These are phyloP conservation scores for Pachypsylla venusta DNA, from an alignment of 1,140 invertebrate genomes.

Conservation along the genomic window DNA sequence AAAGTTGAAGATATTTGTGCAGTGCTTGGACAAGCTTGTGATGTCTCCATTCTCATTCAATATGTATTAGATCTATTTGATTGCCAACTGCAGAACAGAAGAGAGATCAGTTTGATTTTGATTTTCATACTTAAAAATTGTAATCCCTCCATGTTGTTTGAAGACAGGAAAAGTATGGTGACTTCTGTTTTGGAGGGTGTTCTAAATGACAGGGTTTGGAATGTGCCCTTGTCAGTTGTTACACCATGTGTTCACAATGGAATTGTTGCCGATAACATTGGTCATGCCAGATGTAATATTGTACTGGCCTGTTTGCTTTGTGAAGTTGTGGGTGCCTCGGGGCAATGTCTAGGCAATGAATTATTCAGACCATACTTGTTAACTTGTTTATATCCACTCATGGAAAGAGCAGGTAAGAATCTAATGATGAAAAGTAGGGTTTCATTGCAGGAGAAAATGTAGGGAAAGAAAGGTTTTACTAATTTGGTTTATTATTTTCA, in stretches of 20 bases:
- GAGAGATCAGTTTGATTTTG: constrained; percentile 37
- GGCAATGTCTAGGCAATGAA: constrained; percentile 29
- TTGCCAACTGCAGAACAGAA: constrained; percentile 31
- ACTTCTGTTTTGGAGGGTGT: constrained; percentile 38
- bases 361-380: constrained; percentile 40
- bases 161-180: constrained; percentile 23
- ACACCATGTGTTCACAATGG: constrained; percentile 15
- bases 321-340: constrained; percentile 45
- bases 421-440: too few species aligned
- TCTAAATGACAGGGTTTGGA: constrained; percentile 38
- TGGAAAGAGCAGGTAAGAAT: constrained; percentile 45
- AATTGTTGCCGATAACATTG: constrained; percentile 25
- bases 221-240: constrained; percentile 35
- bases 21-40: constrained; percentile 35
- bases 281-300: constrained; percentile 41
- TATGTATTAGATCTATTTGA: constrained; percentile 39
- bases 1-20: constrained; percentile 35
- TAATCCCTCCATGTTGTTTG: constrained; percentile 20
- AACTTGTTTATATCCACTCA: constrained; percentile 45
- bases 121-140: constrained; percentile 35
- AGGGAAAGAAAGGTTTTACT: too few species aligned
- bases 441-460: too few species aligned
- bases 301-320: constrained; percentile 38
- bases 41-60: constrained; percentile 36
- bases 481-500: too few species aligned